Evolutionary conservation across 2,797 vertebrate species (phyloP), one percentile per base, ranked within the genome.

Genomic region (Pangasius macronema): DNA sequence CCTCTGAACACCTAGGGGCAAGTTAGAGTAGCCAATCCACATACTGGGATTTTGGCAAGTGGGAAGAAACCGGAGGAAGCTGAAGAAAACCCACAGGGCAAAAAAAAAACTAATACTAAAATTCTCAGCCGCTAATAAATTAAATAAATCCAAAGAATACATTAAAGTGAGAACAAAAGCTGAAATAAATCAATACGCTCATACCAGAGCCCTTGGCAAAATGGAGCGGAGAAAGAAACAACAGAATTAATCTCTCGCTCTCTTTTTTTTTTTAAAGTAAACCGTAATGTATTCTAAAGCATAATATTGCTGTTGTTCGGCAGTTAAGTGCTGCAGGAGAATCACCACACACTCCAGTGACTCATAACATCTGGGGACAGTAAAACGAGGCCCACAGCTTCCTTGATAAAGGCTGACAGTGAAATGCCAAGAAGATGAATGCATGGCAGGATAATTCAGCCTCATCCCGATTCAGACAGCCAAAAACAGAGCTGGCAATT

Each of bases 331-430:
- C 33, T 84, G 18, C 61, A 63, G 30, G 72, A 85, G 13, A 72
- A 83, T 83, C 65, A 67, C 79, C 77, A 84, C 77, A 88, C 82
- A 49, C 61, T 83, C 46, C 18, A 49, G 83, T 83, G 89, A 88
- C 63, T 90, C 87, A 85, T 65, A 51, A 57, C 18, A 85, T 87
- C 79, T 55, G 36, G 63, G 72, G 84, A 87, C 87, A 51, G n/a
- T 81, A 81, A 61, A 82, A 80, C 53, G n/a, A 85, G 39, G 55
- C 65, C 59, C 73, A 59, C 75, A 10, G 73, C 67, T 46, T 84
- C 63, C 57, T 42, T 39, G 86, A 53, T 72, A 70, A 87, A 84
- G 18, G 13, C 46, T 61, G 83, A 68, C 68, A 89, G 67, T 57
- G 36, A 89, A 82, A 76, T 55, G 42, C 11, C 68, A 90, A 84